phyloP scores from a whole-genome alignment of 2,888 invertebrate species.

The Campoletis raptor region DNA sequence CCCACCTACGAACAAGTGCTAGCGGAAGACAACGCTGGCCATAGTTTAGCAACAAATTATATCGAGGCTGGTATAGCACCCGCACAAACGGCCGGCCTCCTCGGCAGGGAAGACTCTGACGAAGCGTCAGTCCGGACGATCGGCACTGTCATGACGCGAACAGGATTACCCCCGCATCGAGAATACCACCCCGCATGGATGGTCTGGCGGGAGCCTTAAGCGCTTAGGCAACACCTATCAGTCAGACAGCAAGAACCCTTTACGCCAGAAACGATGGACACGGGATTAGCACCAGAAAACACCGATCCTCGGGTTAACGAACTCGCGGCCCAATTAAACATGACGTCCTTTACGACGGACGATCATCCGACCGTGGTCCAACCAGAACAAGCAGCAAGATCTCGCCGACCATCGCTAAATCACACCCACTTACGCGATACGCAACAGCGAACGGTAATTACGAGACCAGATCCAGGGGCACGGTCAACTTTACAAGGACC shows the following conservation, averaged over 20 bases:
- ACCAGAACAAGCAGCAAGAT: not conserved
- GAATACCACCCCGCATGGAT: conserved; percentile 45
- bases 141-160: conserved; percentile 28
- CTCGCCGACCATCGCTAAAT: not conserved
- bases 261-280: not conserved
- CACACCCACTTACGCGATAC: not conserved
- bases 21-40: conserved; percentile 26
- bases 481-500: not conserved
- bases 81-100: conserved; percentile 25
- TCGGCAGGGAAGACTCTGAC: conserved; percentile 18
- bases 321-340: not conserved
- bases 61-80: conserved; percentile 34
- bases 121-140: conserved; percentile 9
- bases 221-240: conserved; percentile 25
- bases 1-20: conserved; percentile 23
- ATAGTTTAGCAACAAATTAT: conserved; percentile 16
- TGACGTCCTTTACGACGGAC: not conserved
- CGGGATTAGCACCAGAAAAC: not conserved
- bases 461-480: not conserved
- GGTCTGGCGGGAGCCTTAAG: conserved; percentile 36
- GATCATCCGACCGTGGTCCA: not conserved
- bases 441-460: not conserved
- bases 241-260: not conserved
- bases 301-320: conserved; percentile 11
- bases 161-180: conserved; percentile 22